Conservation (phyloP, 1,140 invertebrate genomes). For the Drosophila suzukii region DNA sequence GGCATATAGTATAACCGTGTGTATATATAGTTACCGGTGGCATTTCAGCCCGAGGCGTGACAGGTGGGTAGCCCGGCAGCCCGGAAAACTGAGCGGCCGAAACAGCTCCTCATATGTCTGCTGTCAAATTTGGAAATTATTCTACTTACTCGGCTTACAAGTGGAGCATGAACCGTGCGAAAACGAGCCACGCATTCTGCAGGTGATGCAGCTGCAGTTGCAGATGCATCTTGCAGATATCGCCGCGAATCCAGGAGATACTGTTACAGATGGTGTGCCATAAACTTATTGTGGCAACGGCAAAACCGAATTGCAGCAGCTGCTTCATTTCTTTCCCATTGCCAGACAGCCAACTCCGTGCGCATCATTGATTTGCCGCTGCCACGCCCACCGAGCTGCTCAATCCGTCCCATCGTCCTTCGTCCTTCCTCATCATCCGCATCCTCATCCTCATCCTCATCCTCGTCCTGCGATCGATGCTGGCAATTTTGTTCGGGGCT, state of each 20-base stretch:
- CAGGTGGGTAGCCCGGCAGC: conserved; percentile 21
- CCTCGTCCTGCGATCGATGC: conserved; percentile 36
- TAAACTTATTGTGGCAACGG: conserved; percentile 59
- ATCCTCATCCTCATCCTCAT: neutral
- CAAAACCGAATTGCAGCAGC: conserved; percentile 55
- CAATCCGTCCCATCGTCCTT: neutral
- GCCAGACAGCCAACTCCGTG: conserved; percentile 30
- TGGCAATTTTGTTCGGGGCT: conserved; percentile 64
- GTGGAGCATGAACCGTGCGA: conserved; percentile 66
- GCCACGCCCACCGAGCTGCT: conserved; percentile 28
- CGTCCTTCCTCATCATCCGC: neutral
- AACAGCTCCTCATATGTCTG: conserved; percentile 64
- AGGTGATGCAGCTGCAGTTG: conserved; percentile 43
- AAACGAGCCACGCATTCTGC: conserved; percentile 35
- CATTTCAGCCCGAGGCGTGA: conserved; percentile 20
- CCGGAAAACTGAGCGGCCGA: conserved; percentile 13
- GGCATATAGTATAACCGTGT: conserved; percentile 29
- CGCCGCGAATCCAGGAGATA: conserved; percentile 28
- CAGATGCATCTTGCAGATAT: conserved; percentile 51
- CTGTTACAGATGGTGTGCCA: conserved; percentile 57
- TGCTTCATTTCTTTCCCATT: conserved; percentile 69
- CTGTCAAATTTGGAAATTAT: conserved; percentile 82
- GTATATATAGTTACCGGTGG: conserved; percentile 31
- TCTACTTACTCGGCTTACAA: conserved; percentile 64
- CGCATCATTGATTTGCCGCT: conserved; percentile 65